Base-by-base conservation (phyloP, 2,113 vertebrate genomes). In the Capricornis sumatraensis region DNA sequence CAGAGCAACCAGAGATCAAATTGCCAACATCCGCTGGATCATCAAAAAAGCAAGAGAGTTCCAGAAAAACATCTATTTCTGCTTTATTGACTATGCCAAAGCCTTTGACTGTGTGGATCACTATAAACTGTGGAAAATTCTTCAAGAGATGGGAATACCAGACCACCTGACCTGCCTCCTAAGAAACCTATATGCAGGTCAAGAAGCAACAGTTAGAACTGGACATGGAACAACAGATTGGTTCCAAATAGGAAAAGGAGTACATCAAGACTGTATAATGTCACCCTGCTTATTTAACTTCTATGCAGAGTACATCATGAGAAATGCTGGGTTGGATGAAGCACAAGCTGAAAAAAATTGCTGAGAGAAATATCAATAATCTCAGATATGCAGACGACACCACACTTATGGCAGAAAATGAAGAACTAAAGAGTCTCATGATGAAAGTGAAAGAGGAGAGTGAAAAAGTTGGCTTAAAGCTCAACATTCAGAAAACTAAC, bases 21-120 rank as follows among this genome's bases (percentile, higher is more conserved):
- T 2, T 67, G 16, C 7, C 62, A 67, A n/a, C 33, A n/a, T 67
- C 16, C 0, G 0, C 0, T 16, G 4, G 62, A 67, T 67, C 16
- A 19, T n/a, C 7, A n/a, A 67, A 67, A 67, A 67, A 19, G 62
- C 33, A 67, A 67, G 3, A 67, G 62, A 67, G 33, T n/a, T 19
- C 62, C 33, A 67, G 62, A 67, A 67, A 67, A 67, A 67, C 33
- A 67, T 67, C 33, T 67, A n/a, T 0, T 67, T 67, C 62, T n/a
- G 62, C 8, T 67, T 67, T n/a, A 67, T 19, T 67, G 0, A 67
- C 62, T n/a, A 67, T 67, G 62, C 16, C 62, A 67, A 67, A 67
- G 62, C 62, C 62, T 67, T 67, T 67, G 62, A 67, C 62, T n/a
- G 33, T 64, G 33, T 67, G 33, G 62, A n/a, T n/a, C 16, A 67